phyloP scores from a whole-genome alignment of 2,888 invertebrate species.

The Hyppa rectilinea region DNA sequence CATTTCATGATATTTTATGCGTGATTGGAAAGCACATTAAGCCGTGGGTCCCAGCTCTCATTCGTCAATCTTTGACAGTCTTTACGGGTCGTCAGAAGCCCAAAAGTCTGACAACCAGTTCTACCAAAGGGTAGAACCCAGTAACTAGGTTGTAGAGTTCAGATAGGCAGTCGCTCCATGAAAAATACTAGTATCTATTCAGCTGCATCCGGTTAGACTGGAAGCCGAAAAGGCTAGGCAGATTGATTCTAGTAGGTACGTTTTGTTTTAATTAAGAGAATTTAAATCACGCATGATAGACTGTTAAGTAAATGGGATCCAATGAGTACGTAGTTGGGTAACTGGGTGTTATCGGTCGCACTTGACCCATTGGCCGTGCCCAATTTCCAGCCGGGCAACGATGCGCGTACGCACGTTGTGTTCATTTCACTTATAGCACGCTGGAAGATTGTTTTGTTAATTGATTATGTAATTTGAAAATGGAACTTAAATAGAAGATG shows the following conservation, averaged over 20 bases:
- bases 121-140: too few species aligned
- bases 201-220: too few species aligned
- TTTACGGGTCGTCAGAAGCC: too few species aligned
- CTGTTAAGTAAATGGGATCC: conserved; percentile 30
- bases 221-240: too few species aligned
- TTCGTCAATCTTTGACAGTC: too few species aligned
- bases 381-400: conserved; percentile 49
- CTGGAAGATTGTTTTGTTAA: conserved; percentile 31
- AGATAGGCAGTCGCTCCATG: too few species aligned
- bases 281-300: background rate
- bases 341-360: conserved; percentile 72
- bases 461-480: conserved; percentile 6
- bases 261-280: background rate
- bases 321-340: conserved; percentile 62
- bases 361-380: conserved; percentile 76
- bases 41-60: too few species aligned
- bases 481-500: background rate
- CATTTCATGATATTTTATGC: background rate
- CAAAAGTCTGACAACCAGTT: too few species aligned
- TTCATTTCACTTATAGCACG: conserved; percentile 26
- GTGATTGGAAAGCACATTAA: too few species aligned
- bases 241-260: too few species aligned
- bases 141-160: too few species aligned
- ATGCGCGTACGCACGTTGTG: conserved; percentile 35
- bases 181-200: too few species aligned